These are phyloP conservation scores for Odontocolon sp. DNA, from an alignment of 2,888 invertebrate species.

Conservation along the genomic window DNA sequence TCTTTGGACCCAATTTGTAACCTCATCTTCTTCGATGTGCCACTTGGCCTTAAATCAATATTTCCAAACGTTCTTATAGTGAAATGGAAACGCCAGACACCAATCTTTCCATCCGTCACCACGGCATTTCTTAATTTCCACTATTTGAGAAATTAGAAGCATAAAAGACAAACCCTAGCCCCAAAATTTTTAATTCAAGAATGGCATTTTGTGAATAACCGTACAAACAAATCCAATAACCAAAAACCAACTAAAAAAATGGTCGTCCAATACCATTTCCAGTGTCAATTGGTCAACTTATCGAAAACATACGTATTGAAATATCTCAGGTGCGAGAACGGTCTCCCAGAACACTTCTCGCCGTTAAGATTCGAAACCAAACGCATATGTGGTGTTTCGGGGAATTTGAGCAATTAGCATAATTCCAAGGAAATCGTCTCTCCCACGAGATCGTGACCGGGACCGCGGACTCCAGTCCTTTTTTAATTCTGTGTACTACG, in stretches of 20 bases:
- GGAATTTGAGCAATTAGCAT: constrained; percentile 76
- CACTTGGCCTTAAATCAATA: background rate
- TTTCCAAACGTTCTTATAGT: background rate
- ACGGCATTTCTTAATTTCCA: too few relatives aligned
- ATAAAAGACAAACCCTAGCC: too few relatives aligned
- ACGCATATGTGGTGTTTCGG: constrained; percentile 66
- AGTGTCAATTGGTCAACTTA: constrained; percentile 23
- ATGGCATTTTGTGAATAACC: too few relatives aligned
- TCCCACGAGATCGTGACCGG: constrained; percentile 67
- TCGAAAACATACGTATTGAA: constrained; percentile 11
- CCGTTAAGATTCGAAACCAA: constrained; percentile 32
- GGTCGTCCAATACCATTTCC: too few relatives aligned
- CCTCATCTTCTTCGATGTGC: background rate
- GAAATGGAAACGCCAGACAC: background rate
- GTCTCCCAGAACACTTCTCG: constrained; percentile 7
- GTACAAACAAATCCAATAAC: too few relatives aligned
- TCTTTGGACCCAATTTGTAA: too few relatives aligned
- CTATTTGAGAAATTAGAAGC: too few relatives aligned
- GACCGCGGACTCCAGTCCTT: constrained; percentile 54
- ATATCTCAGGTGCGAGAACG: constrained; percentile 5
- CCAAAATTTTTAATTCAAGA: too few relatives aligned
- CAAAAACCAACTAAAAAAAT: too few relatives aligned
- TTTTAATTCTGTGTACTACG: constrained; percentile 51
- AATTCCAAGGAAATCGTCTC: constrained; percentile 78
- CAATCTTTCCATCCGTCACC: too few relatives aligned